Percentiles rank a stretch among this genome's conserved stretches.
Evolutionary conservation across 2,797 vertebrate genomes (phyloP).

Genomic region (Artibeus jamaicensis): DNA sequence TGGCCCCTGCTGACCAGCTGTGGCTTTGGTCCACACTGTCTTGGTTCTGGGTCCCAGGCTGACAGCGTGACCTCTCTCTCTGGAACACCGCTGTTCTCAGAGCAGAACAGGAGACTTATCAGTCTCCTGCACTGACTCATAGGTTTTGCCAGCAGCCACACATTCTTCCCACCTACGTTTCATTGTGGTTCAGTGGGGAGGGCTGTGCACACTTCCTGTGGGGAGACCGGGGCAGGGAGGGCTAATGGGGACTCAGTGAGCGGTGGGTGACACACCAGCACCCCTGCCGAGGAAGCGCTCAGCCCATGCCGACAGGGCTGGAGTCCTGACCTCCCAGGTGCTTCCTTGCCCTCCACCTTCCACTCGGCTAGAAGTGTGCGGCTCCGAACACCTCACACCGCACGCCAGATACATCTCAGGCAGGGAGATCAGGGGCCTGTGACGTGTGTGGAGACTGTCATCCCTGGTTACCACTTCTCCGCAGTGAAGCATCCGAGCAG

Average conservation of each 20-base stretch:
- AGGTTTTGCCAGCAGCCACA: background rate
- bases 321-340: background rate
- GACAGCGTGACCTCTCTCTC: background rate
- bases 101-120: background rate
- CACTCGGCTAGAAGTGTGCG: accelerated
- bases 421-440: accelerated
- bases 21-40: background rate
- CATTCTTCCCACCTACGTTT: background rate
- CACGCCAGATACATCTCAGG: accelerated
- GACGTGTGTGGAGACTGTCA: accelerated
- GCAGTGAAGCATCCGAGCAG: background rate
- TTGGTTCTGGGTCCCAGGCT: background rate
- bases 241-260: accelerated
- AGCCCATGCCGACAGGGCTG: background rate
- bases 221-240: background rate
- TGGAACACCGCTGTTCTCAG: background rate
- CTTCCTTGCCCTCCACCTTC: background rate
- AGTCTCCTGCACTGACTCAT: background rate
- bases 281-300: too few relatives aligned
- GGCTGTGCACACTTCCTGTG: background rate
- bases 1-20: background rate
- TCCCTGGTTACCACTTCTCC: background rate
- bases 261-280: accelerated
- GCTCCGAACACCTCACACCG: background rate
- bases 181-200: background rate